A percentile compares a stretch with the other conserved stretches of the same genome.
phyloP scores from a whole-genome alignment of 2,113 vertebrate species.

The Toxotes chatareus region DNA sequence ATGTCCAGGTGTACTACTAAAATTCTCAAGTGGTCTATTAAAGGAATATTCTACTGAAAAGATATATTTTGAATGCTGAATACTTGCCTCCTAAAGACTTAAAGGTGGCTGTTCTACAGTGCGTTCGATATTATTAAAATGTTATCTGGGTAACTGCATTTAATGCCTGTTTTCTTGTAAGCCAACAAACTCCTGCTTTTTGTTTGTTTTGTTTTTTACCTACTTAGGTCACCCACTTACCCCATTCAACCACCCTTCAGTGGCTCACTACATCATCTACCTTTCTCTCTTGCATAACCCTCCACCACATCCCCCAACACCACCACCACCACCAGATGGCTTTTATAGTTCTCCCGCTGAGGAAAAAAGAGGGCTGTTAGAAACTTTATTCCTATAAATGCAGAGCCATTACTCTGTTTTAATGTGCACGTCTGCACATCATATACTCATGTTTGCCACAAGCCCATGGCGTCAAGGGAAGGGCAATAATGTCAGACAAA shows the following conservation, averaged over 20 bases:
- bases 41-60: background rate
- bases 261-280: slow-evolving; percentile 49
- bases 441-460: slow-evolving; percentile 64
- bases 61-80: background rate
- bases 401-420: slow-evolving; percentile 74
- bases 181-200: slow-evolving; percentile 20
- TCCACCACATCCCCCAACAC: slow-evolving; percentile 7
- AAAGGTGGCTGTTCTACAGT: background rate
- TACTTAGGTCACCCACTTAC: slow-evolving; percentile 24
- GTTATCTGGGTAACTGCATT: background rate
- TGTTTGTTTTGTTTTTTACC: slow-evolving; percentile 11
- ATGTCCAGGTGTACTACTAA: background rate
- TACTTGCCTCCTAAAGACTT: background rate
- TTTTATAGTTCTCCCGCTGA: slow-evolving; percentile 75
- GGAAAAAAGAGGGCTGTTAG: slow-evolving; percentile 72
- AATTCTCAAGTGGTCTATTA: background rate
- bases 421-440: slow-evolving; percentile 73
- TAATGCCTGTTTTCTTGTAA: slow-evolving; percentile 5
- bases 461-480: slow-evolving; percentile 72
- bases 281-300: slow-evolving; percentile 22
- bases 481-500: slow-evolving; percentile 80
- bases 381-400: slow-evolving; percentile 78
- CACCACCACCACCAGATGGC: slow-evolving; percentile 67
- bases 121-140: background rate
- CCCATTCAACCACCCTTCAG: slow-evolving; percentile 42